Evolutionary conservation across 92 coral and sea anemone species (phyloP).

Genomic region (Porites cylindrica): DNA sequence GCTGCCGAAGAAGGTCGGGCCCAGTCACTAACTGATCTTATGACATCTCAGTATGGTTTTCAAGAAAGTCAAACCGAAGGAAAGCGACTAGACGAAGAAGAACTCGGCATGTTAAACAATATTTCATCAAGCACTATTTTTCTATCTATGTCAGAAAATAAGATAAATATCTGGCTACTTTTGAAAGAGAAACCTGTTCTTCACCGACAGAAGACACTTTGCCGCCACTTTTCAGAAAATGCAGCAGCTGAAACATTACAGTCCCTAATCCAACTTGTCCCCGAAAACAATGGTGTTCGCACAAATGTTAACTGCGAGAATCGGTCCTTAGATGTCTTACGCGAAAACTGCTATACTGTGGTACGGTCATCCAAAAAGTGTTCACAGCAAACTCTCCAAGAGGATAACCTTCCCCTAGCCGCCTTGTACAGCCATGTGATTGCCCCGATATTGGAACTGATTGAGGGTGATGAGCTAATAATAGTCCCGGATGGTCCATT

Average conservation of each 20-base stretch:
- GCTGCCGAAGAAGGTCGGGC: neutral
- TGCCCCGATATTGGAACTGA: neutral
- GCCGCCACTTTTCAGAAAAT: too few species aligned
- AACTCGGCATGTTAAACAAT: neutral
- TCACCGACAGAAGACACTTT: too few species aligned
- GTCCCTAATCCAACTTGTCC: neutral
- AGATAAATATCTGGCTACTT: too few species aligned
- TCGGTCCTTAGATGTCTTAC: neutral
- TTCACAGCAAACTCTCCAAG: neutral
- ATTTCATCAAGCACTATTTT: neutral
- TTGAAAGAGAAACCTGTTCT: too few species aligned
- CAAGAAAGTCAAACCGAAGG: neutral
- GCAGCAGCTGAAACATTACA: too few species aligned
- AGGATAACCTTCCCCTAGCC: too few species aligned
- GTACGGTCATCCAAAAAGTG: neutral
- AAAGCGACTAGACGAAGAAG: accelerated
- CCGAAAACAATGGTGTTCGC: neutral
- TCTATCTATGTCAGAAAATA: neutral
- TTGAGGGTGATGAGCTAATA: neutral
- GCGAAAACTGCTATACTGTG: neutral
- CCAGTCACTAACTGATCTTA: neutral
- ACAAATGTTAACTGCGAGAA: neutral
- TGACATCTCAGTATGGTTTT: neutral
- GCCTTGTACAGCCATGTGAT: neutral
- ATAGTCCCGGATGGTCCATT: neutral